These are phyloP conservation scores for Lepisosteus oculatus DNA, from an alignment of 2,113 vertebrate species.

Conservation along the genomic window DNA sequence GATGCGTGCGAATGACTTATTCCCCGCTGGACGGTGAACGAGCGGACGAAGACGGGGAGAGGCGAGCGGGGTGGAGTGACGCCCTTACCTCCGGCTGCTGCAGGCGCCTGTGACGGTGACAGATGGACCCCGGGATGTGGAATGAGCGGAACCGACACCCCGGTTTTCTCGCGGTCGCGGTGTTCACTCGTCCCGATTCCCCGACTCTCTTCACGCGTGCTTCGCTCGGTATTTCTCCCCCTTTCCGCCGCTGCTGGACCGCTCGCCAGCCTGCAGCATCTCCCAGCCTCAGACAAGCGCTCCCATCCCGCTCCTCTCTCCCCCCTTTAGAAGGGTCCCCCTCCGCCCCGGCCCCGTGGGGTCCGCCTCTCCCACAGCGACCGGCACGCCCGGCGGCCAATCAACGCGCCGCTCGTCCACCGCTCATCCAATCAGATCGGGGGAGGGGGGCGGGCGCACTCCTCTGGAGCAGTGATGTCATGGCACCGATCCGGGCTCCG, in stretches of 20 bases:
- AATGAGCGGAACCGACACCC: too few relatives aligned
- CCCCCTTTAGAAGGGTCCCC: background rate
- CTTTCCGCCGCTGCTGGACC: background rate
- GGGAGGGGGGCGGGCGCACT: constrained; percentile 19
- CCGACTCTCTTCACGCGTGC: background rate
- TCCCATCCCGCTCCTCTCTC: background rate
- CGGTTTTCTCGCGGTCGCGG: background rate
- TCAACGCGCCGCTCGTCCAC: background rate
- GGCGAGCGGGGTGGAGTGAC: constrained; percentile 21
- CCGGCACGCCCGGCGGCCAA: background rate
- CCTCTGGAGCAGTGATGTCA: constrained; percentile 39
- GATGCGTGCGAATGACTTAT: too few relatives aligned
- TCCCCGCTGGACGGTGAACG: too few relatives aligned
- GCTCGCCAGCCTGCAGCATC: too few relatives aligned
- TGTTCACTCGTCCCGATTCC: background rate
- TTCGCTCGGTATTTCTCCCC: background rate
- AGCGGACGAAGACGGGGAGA: too few relatives aligned
- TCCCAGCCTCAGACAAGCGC: background rate
- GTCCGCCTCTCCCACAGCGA: background rate
- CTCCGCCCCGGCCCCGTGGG: background rate
- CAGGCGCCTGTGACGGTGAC: constrained; percentile 12
- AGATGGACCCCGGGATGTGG: too few relatives aligned
- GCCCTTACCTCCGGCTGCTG: constrained; percentile 38
- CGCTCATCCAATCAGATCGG: constrained; percentile 30
- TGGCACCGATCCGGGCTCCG: constrained; percentile 34